Conservation (phyloP, 2,797 vertebrate species). For the Megalops cyprinoides region DNA sequence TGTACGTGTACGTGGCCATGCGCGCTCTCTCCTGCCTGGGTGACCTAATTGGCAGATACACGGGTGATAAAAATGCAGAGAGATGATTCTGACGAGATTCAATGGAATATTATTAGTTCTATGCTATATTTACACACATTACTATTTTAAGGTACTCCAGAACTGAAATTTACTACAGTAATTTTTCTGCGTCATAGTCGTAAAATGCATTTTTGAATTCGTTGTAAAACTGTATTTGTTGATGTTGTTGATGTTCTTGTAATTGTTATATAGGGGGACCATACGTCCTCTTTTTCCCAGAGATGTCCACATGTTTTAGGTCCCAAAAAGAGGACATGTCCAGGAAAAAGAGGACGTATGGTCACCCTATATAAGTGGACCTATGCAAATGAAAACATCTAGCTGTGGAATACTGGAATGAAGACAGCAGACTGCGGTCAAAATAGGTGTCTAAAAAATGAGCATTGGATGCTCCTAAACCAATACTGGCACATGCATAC, state of each 20-base stretch:
- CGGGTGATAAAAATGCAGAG: slow-evolving; percentile 2
- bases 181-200: not conserved
- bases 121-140: not conserved
- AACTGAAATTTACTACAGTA: not conserved
- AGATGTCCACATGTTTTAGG: no score
- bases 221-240: not conserved
- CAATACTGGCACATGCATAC: not conserved
- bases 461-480: not conserved
- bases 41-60: not conserved
- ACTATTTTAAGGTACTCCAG: not conserved
- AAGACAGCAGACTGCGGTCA: not conserved
- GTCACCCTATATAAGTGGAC: no score
- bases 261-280: not conserved
- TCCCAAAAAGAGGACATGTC: no score
- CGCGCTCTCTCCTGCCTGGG: slow-evolving; percentile 17
- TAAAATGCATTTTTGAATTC: not conserved
- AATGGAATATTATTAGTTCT: not conserved
- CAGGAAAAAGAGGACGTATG: no score
- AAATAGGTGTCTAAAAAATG: no score
- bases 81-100: slow-evolving; percentile 30
- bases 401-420: not conserved
- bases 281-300: no score
- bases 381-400: no score
- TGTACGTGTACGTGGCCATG: slow-evolving; percentile 32
- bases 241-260: not conserved